Evolutionary conservation across 2,113 vertebrate genomes (phyloP), one percentile per base, ranked within the genome.

Genomic region (Prolemur simus): DNA sequence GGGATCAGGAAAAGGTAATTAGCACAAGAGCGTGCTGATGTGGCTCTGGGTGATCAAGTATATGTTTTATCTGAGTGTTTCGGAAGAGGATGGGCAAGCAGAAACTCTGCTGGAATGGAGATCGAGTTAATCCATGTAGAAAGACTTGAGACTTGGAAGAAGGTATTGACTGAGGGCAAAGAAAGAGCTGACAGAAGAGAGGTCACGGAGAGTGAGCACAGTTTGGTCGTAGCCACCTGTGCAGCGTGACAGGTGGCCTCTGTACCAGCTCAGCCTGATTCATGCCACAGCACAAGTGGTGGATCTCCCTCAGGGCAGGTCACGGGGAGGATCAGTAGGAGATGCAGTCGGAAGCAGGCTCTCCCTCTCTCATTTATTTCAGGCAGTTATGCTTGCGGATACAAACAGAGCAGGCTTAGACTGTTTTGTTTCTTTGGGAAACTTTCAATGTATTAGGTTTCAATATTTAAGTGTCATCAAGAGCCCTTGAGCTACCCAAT

Each of bases 1-100:
- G 64, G 81, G 81, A 92, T 95, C 86, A 97, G 64, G 52, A 74
- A 78, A 83, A 87, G 94, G 68, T 32, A 92, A 77, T 66, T 15
- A 69, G 54, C 56, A 34, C 54, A 47, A 54, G 8, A 68, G 58
- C 23, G 7, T 13, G 8, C 23, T 47, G 52, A 93, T 58, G 58
- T 71, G 47, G 32, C 29, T 81, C 84, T 34, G 4, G 17, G 66
- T 95, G 87, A 88, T 85, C 80, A 87, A 91, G 83, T 69, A 42
- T 52, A 69, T 23, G 23, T 47, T 87, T 58, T 85, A 6, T 21
- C 42, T 13, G 60, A 89, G 54, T 32, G 18, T 91, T 34, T 47
- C 34, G 21, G 56, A 54, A 93, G 34, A 91, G 54, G 34, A 87
- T 0, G 56, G 83, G 42, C 63, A 89, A 93, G 78, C 4, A 7